phyloP scores from a whole-genome alignment of 2,113 vertebrate species.

The Alosa alosa region DNA sequence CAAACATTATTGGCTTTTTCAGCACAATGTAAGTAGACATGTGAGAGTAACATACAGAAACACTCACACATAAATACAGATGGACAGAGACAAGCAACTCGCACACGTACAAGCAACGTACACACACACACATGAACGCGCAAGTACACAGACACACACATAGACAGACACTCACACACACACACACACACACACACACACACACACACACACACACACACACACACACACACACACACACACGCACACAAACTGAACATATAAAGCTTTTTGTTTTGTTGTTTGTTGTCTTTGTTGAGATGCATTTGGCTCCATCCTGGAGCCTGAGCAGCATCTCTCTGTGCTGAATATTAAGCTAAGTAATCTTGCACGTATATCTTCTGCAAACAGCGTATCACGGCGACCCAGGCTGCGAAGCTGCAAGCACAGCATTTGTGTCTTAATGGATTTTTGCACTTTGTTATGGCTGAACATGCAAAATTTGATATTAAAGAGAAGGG shows the following conservation, averaged over 20 bases:
- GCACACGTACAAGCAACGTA: neutral
- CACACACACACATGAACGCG: neutral
- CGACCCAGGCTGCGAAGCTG: conserved; percentile 18
- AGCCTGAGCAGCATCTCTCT: neutral
- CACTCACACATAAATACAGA: neutral
- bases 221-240: neutral
- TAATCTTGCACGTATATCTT: conserved; percentile 24
- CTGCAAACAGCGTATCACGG: neutral
- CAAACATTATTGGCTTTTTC: neutral
- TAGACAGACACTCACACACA: neutral
- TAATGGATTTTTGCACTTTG: conserved; percentile 25
- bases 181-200: neutral
- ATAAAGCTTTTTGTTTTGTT: neutral
- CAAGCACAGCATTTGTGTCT: conserved; percentile 39
- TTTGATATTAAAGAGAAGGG: conserved; percentile 30
- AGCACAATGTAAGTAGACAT: neutral
- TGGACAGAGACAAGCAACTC: neutral
- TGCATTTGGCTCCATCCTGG: neutral
- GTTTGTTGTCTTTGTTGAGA: neutral
- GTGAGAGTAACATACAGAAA: neutral
- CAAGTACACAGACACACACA: neutral
- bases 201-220: neutral
- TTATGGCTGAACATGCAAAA: conserved; percentile 38
- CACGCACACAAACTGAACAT: neutral
- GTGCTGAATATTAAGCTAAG: conserved; percentile 32